These are phyloP conservation scores for Helicoverpa zea DNA, from an alignment of 1,140 invertebrate genomes.

Conservation along the genomic window DNA sequence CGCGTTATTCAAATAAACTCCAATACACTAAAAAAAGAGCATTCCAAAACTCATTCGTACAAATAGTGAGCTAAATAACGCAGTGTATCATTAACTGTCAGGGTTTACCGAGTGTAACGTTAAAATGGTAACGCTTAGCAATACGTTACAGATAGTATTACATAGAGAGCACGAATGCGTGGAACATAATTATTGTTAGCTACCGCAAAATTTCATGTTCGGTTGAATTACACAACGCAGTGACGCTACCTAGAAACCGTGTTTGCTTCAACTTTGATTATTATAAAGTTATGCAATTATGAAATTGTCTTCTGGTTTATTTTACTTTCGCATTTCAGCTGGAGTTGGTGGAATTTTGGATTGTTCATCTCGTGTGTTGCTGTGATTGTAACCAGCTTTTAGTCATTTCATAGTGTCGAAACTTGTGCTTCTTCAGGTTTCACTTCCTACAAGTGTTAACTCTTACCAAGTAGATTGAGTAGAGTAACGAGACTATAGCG, in stretches of 20 bases:
- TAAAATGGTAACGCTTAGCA: slow-evolving; percentile 36
- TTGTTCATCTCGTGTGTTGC: no score
- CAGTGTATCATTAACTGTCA: not conserved
- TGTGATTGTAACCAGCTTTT: no score
- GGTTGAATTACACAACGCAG: slow-evolving; percentile 54
- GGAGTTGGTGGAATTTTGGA: not conserved
- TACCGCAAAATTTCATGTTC: slow-evolving; percentile 58
- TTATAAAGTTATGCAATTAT: slow-evolving; percentile 43
- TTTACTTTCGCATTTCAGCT: not conserved
- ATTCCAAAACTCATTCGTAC: not conserved
- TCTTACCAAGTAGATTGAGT: no score
- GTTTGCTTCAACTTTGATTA: slow-evolving; percentile 32
- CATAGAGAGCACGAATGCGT: slow-evolving; percentile 42
- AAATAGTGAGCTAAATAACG: not conserved
- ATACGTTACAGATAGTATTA: slow-evolving; percentile 46
- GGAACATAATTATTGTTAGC: slow-evolving; percentile 54
- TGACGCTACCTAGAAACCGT: slow-evolving; percentile 25
- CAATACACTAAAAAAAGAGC: no score
- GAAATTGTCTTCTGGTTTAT: slow-evolving; percentile 38
- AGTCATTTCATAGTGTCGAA: no score
- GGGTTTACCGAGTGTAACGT: slow-evolving; percentile 22
- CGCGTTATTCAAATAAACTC: no score
- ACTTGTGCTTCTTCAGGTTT: no score
- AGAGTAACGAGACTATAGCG: no score
- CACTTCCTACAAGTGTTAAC: no score